Conservation (phyloP, 92 coral and sea anemone genomes). For the Epizoanthus fatuus region DNA sequence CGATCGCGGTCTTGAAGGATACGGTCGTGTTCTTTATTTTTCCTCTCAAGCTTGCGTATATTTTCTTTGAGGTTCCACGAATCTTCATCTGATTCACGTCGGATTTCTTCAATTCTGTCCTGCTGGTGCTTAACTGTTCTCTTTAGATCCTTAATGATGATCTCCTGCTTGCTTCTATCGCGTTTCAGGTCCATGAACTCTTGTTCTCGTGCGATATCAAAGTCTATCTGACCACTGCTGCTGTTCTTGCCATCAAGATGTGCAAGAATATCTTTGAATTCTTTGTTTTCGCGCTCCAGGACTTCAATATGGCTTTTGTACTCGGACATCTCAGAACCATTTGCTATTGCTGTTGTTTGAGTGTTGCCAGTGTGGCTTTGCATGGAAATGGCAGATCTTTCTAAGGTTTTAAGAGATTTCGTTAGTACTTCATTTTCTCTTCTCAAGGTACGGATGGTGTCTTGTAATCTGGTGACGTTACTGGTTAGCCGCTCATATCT, state of each 20-base stretch:
- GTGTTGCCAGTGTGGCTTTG: constrained; percentile 1
- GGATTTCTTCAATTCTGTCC: constrained; percentile 79
- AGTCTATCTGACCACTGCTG: constrained; percentile 69
- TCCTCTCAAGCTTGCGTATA: constrained; percentile 72
- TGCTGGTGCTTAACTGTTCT: constrained; percentile 76
- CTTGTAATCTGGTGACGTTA: constrained; percentile 78
- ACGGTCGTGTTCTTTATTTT: constrained; percentile 64
- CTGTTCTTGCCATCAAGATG: constrained; percentile 72
- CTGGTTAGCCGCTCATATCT: constrained; percentile 67
- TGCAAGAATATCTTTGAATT: constrained; percentile 84
- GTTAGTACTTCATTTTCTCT: constrained; percentile 81
- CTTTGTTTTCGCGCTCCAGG: constrained; percentile 84
- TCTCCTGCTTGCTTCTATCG: constrained; percentile 74
- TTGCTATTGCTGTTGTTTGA: constrained; percentile 9
- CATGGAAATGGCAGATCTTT: constrained; percentile 22
- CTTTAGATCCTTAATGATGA: constrained; percentile 70
- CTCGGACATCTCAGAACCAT: constrained; percentile 55
- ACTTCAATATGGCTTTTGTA: constrained; percentile 74
- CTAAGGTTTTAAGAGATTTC: constrained; percentile 35
- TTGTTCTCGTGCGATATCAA: constrained; percentile 77
- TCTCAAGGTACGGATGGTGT: constrained; percentile 78
- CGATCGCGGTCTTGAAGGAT: constrained; percentile 73
- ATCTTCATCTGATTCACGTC: constrained; percentile 72
- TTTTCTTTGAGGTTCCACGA: constrained; percentile 74
- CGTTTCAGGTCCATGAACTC: constrained; percentile 75